Conservation (phyloP, 2,888 invertebrate genomes). For the Strigamia crassipes region DNA sequence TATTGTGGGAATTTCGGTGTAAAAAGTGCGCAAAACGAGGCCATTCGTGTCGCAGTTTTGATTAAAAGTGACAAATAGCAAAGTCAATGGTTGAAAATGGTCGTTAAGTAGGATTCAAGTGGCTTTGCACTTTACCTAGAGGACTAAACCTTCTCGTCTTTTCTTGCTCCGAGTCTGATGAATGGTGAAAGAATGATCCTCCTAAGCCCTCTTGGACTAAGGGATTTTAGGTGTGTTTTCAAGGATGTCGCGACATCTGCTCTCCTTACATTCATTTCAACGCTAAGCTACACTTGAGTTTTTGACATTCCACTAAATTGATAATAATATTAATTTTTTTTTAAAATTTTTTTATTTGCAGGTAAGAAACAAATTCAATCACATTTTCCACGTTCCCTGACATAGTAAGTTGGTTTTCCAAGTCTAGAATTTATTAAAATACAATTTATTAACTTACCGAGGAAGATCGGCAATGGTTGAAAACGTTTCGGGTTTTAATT, state of each 20-base stretch:
- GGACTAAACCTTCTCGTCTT: background rate
- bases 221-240: slow-evolving; percentile 38
- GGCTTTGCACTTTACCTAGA: slow-evolving; percentile 16
- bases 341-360: slow-evolving; percentile 13
- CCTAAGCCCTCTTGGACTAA: slow-evolving; percentile 35
- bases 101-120: background rate
- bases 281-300: background rate
- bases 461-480: too few species aligned
- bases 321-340: too few species aligned
- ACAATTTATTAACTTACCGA: too few species aligned
- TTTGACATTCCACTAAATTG: background rate
- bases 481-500: too few species aligned
- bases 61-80: too few species aligned
- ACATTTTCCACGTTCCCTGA: background rate
- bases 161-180: slow-evolving; percentile 21
- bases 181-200: slow-evolving; percentile 40
- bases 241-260: slow-evolving; percentile 37
- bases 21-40: background rate
- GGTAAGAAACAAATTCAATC: background rate
- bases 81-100: slow-evolving; percentile 3
- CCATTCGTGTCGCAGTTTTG: too few species aligned
- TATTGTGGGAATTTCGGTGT: background rate
- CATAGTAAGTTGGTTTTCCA: too few species aligned
- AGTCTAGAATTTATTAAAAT: too few species aligned
- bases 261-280: slow-evolving; percentile 32